Conservation (phyloP, 2,888 invertebrate species). For the Oscheius onirici region DNA sequence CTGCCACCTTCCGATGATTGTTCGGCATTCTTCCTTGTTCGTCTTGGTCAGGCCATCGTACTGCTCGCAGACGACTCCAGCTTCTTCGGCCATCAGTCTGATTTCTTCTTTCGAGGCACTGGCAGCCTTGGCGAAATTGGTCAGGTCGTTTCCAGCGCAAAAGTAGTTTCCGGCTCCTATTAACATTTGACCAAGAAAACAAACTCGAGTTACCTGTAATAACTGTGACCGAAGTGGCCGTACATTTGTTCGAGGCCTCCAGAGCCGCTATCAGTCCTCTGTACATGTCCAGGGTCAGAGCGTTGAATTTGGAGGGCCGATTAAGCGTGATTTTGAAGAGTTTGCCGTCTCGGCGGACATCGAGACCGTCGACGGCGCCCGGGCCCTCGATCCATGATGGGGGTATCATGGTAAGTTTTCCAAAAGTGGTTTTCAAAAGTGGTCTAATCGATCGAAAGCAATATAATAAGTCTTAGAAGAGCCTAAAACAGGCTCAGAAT, state of each 20-base stretch:
- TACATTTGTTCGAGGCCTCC: constrained; percentile 75
- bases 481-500: no score
- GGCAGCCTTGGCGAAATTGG: constrained; percentile 71
- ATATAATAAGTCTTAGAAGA: no score
- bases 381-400: constrained; percentile 57
- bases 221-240: constrained; percentile 79
- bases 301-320: constrained; percentile 55
- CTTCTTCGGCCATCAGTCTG: constrained; percentile 56
- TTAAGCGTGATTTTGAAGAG: constrained; percentile 65
- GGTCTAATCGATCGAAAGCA: no score
- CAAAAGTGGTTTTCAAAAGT: no score
- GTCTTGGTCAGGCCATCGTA: constrained; percentile 74
- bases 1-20: constrained; percentile 78
- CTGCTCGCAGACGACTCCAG: constrained; percentile 55
- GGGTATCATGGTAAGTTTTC: no score
- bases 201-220: constrained; percentile 78
- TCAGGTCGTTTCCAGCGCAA: constrained; percentile 85
- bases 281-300: constrained; percentile 68
- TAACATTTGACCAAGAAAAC: neutral
- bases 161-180: constrained; percentile 80
- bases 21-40: constrained; percentile 77
- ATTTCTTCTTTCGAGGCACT: constrained; percentile 52
- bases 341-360: constrained; percentile 57
- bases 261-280: constrained; percentile 50
- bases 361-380: constrained; percentile 40